Percentiles rank a stretch among this genome's conserved stretches.
phyloP scores from a whole-genome alignment of 2,113 vertebrate genomes.

The Amphilophus citrinellus region DNA sequence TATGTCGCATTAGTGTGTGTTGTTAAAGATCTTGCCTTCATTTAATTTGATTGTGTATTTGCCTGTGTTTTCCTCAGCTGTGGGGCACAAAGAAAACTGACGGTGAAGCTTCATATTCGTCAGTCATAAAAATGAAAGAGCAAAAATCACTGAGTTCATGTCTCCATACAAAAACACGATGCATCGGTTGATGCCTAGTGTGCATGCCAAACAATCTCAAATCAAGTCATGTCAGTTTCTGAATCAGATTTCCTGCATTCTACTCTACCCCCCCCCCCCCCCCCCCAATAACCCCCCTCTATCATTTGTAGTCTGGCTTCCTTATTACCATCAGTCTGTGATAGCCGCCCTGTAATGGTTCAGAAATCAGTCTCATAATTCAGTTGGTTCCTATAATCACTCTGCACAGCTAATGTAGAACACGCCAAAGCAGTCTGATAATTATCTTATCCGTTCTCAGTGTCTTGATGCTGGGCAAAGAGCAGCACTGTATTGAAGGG shows the following conservation, averaged over 20 bases:
- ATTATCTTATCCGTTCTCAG: conserved; percentile 79
- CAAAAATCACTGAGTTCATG: fast-evolving
- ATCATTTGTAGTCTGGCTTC: conserved; percentile 60
- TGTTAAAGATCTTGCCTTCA: not conserved
- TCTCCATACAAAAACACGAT: not conserved
- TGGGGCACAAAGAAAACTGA: fast-evolving
- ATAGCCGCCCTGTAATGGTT: conserved; percentile 72
- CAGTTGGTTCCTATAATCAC: conserved; percentile 76
- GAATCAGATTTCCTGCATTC: conserved; percentile 19
- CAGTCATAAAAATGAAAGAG: not conserved
- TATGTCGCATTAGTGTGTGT: not conserved
- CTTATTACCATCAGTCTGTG: conserved; percentile 68
- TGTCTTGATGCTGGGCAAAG: conserved; percentile 65
- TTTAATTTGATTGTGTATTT: conserved; percentile 2
- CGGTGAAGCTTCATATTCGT: not conserved
- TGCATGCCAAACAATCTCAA: not conserved
- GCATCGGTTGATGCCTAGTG: not conserved
- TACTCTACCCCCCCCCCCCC: conserved; percentile 39
- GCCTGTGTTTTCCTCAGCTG: not conserved
- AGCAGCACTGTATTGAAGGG: conserved; percentile 56
- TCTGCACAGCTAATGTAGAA: conserved; percentile 72
- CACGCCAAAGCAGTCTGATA: conserved; percentile 72
- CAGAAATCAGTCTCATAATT: conserved; percentile 73
- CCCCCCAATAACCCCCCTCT: conserved; percentile 42
- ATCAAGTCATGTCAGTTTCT: conserved; percentile 9